Evolutionary conservation across 2,888 invertebrate species (phyloP).

Genomic region (Drosophila robusta): DNA sequence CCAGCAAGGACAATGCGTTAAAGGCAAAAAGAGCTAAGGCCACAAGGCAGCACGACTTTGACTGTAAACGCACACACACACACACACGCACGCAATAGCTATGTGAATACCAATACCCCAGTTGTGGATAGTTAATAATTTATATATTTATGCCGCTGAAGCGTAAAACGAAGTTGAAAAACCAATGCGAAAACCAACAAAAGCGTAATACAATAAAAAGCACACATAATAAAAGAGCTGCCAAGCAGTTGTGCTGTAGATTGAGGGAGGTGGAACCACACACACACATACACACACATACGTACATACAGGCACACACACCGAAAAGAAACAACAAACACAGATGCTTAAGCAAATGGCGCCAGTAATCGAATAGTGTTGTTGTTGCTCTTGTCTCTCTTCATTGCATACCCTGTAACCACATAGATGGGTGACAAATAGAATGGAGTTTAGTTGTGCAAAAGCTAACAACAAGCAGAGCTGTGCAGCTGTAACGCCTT

Average conservation of each 20-base stretch:
- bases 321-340: conserved; percentile 14
- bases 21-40: conserved; percentile 61
- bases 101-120: conserved; percentile 38
- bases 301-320: conserved; percentile 7
- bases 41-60: conserved; percentile 39
- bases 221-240: conserved; percentile 74
- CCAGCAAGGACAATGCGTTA: conserved; percentile 45
- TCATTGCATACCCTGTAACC: background rate
- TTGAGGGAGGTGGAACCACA: conserved; percentile 3
- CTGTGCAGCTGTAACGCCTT: too few relatives aligned
- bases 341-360: conserved; percentile 49
- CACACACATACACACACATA: conserved; percentile 21
- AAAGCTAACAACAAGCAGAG: too few relatives aligned
- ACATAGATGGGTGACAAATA: background rate
- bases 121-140: conserved; percentile 75
- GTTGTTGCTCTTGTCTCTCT: background rate
- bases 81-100: conserved; percentile 14
- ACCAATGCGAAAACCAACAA: conserved; percentile 73
- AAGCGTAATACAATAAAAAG: conserved; percentile 74
- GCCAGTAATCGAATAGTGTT: conserved; percentile 49
- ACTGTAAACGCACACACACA: conserved; percentile 23
- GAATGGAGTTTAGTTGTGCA: too few relatives aligned
- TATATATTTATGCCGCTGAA: conserved; percentile 77
- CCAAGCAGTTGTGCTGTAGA: conserved; percentile 12
- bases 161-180: conserved; percentile 77